Evolutionary conservation across 2,888 invertebrate genomes (phyloP).

Genomic region (Chesias legatella): DNA sequence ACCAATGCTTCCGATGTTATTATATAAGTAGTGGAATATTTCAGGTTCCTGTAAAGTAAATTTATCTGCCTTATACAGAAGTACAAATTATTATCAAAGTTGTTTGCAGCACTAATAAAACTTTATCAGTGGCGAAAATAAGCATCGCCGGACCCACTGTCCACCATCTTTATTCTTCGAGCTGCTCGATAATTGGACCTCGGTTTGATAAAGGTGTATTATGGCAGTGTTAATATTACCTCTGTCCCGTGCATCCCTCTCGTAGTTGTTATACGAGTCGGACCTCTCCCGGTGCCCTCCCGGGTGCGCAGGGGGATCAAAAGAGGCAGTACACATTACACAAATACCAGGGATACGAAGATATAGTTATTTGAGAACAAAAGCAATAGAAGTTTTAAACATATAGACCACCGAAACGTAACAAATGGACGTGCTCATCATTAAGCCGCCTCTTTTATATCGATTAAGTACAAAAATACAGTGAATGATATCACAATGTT

Average conservation of each 20-base stretch:
- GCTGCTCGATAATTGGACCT: too few relatives aligned
- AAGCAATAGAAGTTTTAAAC: too few relatives aligned
- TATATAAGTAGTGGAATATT: slow-evolving; percentile 10
- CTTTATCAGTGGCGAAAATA: not conserved
- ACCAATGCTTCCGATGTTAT: slow-evolving; percentile 12
- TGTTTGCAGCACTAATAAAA: not conserved
- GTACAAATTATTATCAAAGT: not conserved
- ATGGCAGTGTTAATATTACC: slow-evolving; percentile 80
- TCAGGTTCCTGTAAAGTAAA: slow-evolving; percentile 9
- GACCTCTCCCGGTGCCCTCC: slow-evolving; percentile 69
- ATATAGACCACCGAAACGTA: too few relatives aligned
- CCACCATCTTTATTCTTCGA: too few relatives aligned
- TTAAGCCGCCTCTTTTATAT: too few relatives aligned
- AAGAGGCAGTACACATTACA: slow-evolving; percentile 55
- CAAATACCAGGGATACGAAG: slow-evolving; percentile 3
- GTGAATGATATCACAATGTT: too few relatives aligned
- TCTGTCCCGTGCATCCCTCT: slow-evolving; percentile 74
- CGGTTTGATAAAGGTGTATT: slow-evolving; percentile 1
- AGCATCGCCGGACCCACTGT: too few relatives aligned
- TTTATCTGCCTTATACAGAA: slow-evolving; percentile 1
- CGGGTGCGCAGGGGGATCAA: slow-evolving; percentile 66
- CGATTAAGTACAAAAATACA: too few relatives aligned
- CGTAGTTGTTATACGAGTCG: slow-evolving; percentile 83
- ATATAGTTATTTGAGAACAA: too few relatives aligned
- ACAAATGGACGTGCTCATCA: too few relatives aligned